phyloP scores from a whole-genome alignment of 23 tunicate species.

The Halocynthia aurantium region DNA sequence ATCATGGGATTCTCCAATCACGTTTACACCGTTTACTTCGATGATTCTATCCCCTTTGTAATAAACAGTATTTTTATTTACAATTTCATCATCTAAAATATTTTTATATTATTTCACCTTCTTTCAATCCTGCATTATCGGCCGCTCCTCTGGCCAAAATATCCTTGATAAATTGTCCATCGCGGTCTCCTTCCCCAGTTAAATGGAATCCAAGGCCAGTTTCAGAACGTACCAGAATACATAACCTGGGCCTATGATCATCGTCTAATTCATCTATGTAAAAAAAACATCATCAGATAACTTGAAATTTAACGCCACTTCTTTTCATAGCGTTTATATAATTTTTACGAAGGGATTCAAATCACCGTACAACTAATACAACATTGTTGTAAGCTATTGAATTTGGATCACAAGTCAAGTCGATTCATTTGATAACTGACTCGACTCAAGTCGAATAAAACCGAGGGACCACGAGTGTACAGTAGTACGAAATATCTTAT shows the following conservation, averaged over 20 bases:
- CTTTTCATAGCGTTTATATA: too few relatives aligned
- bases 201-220: constrained; percentile 78
- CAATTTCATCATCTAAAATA: background rate
- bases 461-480: too few relatives aligned
- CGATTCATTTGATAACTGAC: background rate
- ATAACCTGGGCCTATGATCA: constrained; percentile 58
- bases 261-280: constrained; percentile 20
- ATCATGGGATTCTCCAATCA: constrained; percentile 39
- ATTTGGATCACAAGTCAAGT: background rate
- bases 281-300: background rate
- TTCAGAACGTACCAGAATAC: constrained; percentile 26
- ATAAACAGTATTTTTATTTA: background rate
- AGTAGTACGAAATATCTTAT: too few relatives aligned
- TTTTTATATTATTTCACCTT: constrained; percentile 14
- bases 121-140: constrained; percentile 53
- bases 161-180: constrained; percentile 62
- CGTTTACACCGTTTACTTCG: constrained; percentile 59
- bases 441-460: background rate
- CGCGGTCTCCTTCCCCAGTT: constrained; percentile 55
- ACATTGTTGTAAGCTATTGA: background rate
- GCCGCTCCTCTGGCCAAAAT: constrained; percentile 56
- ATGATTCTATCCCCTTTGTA: constrained; percentile 76
- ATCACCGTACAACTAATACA: too few relatives aligned
- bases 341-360: too few relatives aligned
- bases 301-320: too few relatives aligned